Conservation (phyloP, 2,113 vertebrate species). For the Rhabdomys dilectus region DNA sequence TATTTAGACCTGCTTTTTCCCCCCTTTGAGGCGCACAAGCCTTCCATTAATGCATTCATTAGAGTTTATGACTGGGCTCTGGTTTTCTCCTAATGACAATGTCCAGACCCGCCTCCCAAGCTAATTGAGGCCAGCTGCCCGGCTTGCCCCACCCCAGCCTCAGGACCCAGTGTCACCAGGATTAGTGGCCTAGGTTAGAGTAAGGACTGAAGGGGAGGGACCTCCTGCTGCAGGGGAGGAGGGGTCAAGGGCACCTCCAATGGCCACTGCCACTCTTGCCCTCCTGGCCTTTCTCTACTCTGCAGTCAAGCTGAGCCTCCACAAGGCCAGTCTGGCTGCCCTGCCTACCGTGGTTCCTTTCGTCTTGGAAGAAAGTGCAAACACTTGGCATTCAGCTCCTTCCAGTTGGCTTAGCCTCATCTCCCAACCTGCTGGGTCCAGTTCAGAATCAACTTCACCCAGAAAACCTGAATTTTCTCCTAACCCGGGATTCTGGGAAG, state of each 20-base stretch:
- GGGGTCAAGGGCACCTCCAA: not conserved
- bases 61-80: slow-evolving; percentile 89
- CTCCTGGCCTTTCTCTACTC: not conserved
- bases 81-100: slow-evolving; percentile 91
- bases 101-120: slow-evolving; percentile 87
- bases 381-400: not conserved
- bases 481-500: not conserved
- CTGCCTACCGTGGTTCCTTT: not conserved
- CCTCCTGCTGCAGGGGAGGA: not conserved
- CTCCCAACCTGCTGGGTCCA: not conserved
- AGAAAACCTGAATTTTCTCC: slow-evolving; percentile 11
- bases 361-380: not conserved
- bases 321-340: not conserved
- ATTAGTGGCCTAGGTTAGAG: slow-evolving; percentile 46
- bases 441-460: not conserved
- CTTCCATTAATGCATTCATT: slow-evolving; percentile 93
- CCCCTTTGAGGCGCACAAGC: slow-evolving; percentile 89
- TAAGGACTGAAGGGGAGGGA: not conserved
- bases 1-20: slow-evolving; percentile 89
- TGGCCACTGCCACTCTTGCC: fast-evolving
- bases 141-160: slow-evolving; percentile 57
- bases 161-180: slow-evolving; percentile 70
- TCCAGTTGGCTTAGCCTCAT: not conserved
- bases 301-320: not conserved
- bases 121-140: slow-evolving; percentile 91